Base-by-base conservation (phyloP, 1,140 invertebrate species). In the Lepidostoma basale region DNA sequence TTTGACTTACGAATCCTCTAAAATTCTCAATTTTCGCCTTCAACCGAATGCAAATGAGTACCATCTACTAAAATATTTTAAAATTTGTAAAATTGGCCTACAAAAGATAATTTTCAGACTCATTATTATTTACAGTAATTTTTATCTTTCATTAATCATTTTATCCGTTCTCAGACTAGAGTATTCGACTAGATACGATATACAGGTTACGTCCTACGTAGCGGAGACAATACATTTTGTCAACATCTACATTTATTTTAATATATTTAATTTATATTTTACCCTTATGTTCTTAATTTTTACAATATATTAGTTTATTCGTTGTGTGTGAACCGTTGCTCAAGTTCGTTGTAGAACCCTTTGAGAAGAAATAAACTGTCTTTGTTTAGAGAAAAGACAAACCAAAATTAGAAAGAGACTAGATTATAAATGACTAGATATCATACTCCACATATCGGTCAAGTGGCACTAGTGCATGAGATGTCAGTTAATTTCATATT, bases 31-130 rank as follows among this genome's bases (percentile, higher is more conserved):
- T 36, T 36, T n/a, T 49, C 8, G 45, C 18, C 45, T 22, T 49
- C 45, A 23, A 49, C 18, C 22, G 8, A 49, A 18, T 12, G 6
- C 18, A 20, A 49, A 10, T 23, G 22, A 23, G 18, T 60, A 4
- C 20, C 36, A 40, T 4, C 16, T 30, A 18, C 16, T 20, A 60
- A 60, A 56, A 69, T 69, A 69, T 62, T 56, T 70, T 67, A 58
- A 60, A 60, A 49, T 67, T 72, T 72, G 70, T 72, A 72, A 72
- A 72, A 42, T 72, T 72, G 67, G 52, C 39, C 70, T 72, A 72
- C 70, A 72, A 72, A 72, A 72, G 70, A 72, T 72, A 72, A 72
- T 72, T 39, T 71, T 72, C 70, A 72, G 70, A 72, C 70, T 72
- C 70, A 45, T 72, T 64, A 62, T 65, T 68, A 72, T 72, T 60